A percentile compares a stretch with the other conserved stretches of the same genome.
phyloP scores from a whole-genome alignment of 2,113 vertebrate species.

The Regulus satrapa region DNA sequence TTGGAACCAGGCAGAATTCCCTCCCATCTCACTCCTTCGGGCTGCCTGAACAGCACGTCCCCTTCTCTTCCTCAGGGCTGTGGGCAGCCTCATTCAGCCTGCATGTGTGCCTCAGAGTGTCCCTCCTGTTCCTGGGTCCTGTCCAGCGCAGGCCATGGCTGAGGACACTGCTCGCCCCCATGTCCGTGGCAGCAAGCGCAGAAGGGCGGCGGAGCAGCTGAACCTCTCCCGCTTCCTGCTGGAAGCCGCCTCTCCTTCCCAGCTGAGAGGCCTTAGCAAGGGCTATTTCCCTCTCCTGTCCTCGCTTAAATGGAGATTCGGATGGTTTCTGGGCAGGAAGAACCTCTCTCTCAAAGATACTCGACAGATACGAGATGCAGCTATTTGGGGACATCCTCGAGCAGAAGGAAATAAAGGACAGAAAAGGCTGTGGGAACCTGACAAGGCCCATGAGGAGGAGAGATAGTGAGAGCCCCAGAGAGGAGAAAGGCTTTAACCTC shows the following conservation, averaged over 20 bases:
- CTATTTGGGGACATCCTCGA: background rate
- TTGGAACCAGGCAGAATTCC: background rate
- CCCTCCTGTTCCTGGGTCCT: background rate
- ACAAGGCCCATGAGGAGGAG: background rate
- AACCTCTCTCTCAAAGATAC: background rate
- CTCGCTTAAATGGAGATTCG: background rate
- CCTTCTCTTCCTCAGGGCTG: background rate
- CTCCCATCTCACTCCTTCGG: background rate
- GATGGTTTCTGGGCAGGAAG: background rate
- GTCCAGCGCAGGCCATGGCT: background rate
- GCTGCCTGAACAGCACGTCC: background rate
- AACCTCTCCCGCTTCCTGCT: background rate
- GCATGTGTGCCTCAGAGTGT: background rate
- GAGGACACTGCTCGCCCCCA: background rate
- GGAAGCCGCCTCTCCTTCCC: background rate
- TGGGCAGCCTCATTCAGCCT: background rate
- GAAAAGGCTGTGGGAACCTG: background rate
- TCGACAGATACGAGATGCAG: background rate
- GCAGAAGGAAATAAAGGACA: background rate
- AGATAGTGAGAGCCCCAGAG: background rate
- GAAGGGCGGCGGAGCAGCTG: rapidly evolving
- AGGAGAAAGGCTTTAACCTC: background rate
- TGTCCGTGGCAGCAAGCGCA: rapidly evolving
- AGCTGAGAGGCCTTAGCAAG: background rate
- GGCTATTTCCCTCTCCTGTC: background rate